phyloP scores from a whole-genome alignment of 53 echinoderm and acorn worm genomes.

The Echinometra lucunter region DNA sequence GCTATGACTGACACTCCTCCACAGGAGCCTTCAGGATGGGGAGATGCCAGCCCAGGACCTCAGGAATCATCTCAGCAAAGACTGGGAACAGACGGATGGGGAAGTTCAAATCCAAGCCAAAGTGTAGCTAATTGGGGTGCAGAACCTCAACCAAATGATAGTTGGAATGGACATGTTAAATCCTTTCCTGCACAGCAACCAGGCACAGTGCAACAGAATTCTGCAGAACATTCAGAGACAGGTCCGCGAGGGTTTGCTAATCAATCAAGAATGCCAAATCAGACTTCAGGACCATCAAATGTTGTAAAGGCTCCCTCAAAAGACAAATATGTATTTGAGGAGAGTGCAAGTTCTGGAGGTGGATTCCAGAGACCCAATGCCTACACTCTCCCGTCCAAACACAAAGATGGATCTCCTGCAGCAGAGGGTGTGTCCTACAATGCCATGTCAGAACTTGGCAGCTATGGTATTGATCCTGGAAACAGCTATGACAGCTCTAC shows the following conservation, averaged over 20 bases:
- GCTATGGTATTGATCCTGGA: constrained; percentile 57
- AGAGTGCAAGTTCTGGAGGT: constrained; percentile 26
- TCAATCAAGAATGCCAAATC: constrained; percentile 14
- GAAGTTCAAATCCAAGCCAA: background rate
- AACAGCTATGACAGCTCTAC: background rate
- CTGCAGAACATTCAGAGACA: background rate
- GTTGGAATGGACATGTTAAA: constrained; percentile 24
- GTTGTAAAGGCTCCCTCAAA: background rate
- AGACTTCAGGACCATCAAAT: background rate
- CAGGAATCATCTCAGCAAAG: constrained; percentile 38
- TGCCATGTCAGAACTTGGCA: constrained; percentile 64
- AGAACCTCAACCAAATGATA: constrained; percentile 7
- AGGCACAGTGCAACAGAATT: constrained; percentile 9
- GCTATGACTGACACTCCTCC: background rate
- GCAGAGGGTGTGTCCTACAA: constrained; percentile 69
- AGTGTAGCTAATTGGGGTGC: background rate
- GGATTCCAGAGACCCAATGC: background rate
- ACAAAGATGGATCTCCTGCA: constrained; percentile 60
- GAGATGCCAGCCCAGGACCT: background rate
- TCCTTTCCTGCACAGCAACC: constrained; percentile 24
- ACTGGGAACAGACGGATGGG: constrained; percentile 54
- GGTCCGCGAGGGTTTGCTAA: background rate
- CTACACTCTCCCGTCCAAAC: constrained; percentile 41
- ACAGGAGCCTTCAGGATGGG: constrained; percentile 43
- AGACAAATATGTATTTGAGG: constrained; percentile 20